These are phyloP conservation scores for Neosilurus hyrtlii DNA, from an alignment of 2,797 vertebrate species.

Conservation along the genomic window DNA sequence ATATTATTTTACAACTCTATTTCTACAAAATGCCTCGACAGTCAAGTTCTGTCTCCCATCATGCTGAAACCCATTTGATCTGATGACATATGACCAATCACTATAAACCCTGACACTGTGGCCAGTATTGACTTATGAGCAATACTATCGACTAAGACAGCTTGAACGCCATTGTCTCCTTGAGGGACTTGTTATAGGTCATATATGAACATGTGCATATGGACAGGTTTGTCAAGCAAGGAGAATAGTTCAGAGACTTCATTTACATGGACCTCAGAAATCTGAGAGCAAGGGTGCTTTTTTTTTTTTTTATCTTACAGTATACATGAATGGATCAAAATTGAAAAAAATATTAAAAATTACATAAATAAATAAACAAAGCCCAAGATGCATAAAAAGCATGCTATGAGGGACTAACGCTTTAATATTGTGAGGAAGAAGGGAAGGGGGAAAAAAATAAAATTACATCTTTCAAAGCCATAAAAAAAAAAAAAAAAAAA, in stretches of 20 bases:
- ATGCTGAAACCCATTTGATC: not conserved
- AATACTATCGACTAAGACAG: slow-evolving; percentile 23
- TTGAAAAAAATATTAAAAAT: too few relatives aligned
- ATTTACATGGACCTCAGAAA: slow-evolving; percentile 5
- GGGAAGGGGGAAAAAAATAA: not conserved
- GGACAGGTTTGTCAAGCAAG: not conserved
- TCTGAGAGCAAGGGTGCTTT: not conserved
- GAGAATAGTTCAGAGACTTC: not conserved
- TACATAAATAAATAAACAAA: too few relatives aligned
- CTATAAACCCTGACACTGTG: slow-evolving; percentile 20
- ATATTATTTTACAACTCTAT: not conserved
- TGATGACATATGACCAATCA: slow-evolving; percentile 7
- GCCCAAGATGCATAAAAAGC: not conserved
- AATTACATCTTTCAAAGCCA: not conserved
- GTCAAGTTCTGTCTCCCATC: not conserved
- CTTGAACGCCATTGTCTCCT: slow-evolving; percentile 17
- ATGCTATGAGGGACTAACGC: not conserved
- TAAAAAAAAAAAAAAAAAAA: too few relatives aligned
- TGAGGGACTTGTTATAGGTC: slow-evolving; percentile 26
- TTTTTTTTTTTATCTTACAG: not conserved
- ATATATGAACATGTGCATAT: slow-evolving; percentile 14
- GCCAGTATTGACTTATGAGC: slow-evolving; percentile 33
- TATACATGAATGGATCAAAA: too few relatives aligned
- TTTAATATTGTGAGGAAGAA: not conserved
- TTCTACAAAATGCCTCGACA: not conserved